Conservation (phyloP, 2,888 invertebrate genomes). For the Melitaea athalia region DNA sequence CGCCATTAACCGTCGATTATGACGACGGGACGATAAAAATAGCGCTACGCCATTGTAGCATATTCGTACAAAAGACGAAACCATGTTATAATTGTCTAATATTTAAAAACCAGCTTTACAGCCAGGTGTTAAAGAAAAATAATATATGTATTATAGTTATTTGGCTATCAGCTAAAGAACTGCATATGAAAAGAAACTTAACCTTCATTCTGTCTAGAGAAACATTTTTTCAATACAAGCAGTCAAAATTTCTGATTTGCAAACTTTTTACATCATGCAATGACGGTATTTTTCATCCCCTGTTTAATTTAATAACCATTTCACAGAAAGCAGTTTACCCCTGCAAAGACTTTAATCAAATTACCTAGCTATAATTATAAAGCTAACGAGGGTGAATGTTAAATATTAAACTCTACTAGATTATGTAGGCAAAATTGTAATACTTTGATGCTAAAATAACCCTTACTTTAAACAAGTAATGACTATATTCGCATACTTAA, state of each 20-base stretch:
- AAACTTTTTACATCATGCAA: neutral
- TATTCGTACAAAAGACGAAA: no score
- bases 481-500: neutral
- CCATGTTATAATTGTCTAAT: no score
- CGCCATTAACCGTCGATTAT: no score
- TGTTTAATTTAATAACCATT: conserved; percentile 33
- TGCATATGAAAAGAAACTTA: no score
- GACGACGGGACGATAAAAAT: no score
- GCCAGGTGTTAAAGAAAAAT: neutral
- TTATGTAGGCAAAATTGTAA: conserved; percentile 10
- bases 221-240: no score
- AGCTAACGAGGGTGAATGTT: conserved; percentile 42
- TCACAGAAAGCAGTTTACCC: conserved; percentile 28
- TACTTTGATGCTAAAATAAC: conserved; percentile 14
- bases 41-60: no score
- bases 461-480: conserved; percentile 4
- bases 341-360: conserved; percentile 37
- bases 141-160: neutral
- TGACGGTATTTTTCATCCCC: conserved; percentile 24
- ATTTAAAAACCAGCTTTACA: no score
- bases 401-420: conserved; percentile 34
- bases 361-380: conserved; percentile 36
- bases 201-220: no score
- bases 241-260: neutral
- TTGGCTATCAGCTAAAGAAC: neutral